Percentiles rank a stretch among this genome's conserved stretches.
Evolutionary conservation across 2,888 invertebrate genomes (phyloP).

Genomic region (Coleophora flavipennella): DNA sequence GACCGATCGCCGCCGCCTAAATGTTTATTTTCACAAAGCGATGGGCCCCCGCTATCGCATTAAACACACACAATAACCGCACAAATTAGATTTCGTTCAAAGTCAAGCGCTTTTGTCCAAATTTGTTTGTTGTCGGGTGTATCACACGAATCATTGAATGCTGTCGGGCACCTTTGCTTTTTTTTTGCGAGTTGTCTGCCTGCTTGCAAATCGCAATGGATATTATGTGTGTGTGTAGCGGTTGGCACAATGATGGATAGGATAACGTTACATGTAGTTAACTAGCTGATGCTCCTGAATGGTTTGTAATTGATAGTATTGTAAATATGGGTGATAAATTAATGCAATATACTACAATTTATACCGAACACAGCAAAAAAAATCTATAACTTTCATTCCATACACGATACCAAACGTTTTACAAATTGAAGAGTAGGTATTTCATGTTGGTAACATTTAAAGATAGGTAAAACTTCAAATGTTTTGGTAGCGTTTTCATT

Average conservation of each 20-base stretch:
- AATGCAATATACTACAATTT: too few relatives aligned
- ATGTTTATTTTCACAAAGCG: conserved; percentile 40
- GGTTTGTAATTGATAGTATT: background rate
- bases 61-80: conserved; percentile 70
- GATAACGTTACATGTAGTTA: too few relatives aligned
- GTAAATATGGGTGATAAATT: conserved; percentile 7
- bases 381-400: too few relatives aligned
- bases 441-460: too few relatives aligned
- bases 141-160: conserved; percentile 59
- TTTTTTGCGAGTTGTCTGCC: conserved; percentile 24
- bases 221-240: too few relatives aligned
- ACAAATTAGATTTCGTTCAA: conserved; percentile 71
- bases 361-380: conserved; percentile 14
- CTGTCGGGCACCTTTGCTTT: conserved; percentile 54
- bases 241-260: conserved; percentile 12
- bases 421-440: too few relatives aligned
- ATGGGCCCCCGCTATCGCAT: conserved; percentile 48
- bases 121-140: conserved; percentile 58
- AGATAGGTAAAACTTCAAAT: too few relatives aligned
- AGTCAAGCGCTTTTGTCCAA: conserved; percentile 67
- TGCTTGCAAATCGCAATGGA: too few relatives aligned
- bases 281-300: too few relatives aligned
- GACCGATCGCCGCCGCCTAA: conserved; percentile 53
- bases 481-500: too few relatives aligned
- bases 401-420: too few relatives aligned